phyloP scores from a whole-genome alignment of 2,888 invertebrate species.

The Leptodirus hochenwartii region DNA sequence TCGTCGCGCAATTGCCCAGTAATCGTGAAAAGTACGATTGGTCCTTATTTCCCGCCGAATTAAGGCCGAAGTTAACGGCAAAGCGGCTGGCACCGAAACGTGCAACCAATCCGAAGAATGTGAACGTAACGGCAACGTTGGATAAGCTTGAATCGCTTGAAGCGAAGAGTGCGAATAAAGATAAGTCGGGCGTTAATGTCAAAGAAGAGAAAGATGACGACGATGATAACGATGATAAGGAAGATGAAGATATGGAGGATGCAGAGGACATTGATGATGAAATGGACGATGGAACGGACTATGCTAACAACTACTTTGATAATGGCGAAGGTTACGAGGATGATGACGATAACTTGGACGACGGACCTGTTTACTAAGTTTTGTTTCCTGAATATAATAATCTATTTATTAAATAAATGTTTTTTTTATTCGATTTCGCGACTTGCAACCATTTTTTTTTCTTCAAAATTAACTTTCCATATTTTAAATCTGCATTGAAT shows the following conservation, averaged over 20 bases:
- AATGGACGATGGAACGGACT: conserved; percentile 78
- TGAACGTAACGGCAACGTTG: conserved; percentile 15
- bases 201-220: conserved; percentile 32
- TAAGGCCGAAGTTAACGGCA: conserved; percentile 33
- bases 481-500: too few relatives aligned
- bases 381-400: too few relatives aligned
- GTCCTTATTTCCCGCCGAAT: conserved; percentile 42
- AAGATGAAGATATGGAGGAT: conserved; percentile 35
- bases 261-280: conserved; percentile 59
- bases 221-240: conserved; percentile 23
- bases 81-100: conserved; percentile 19
- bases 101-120: too few relatives aligned
- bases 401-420: too few relatives aligned
- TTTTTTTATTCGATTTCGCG: too few relatives aligned
- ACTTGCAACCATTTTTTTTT: too few relatives aligned
- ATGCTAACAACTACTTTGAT: conserved; percentile 74
- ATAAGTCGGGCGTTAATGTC: conserved; percentile 20
- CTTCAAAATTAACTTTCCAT: too few relatives aligned
- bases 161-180: conserved; percentile 36
- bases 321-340: conserved; percentile 77
- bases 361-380: conserved; percentile 65
- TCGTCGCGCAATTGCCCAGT: conserved; percentile 29
- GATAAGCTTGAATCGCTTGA: conserved; percentile 44
- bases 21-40: conserved; percentile 34
- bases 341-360: conserved; percentile 71